A percentile compares a stretch with the other conserved stretches of the same genome.
Evolutionary conservation across 2,797 vertebrate species (phyloP).

Genomic region (Synaphobranchus kaupii): DNA sequence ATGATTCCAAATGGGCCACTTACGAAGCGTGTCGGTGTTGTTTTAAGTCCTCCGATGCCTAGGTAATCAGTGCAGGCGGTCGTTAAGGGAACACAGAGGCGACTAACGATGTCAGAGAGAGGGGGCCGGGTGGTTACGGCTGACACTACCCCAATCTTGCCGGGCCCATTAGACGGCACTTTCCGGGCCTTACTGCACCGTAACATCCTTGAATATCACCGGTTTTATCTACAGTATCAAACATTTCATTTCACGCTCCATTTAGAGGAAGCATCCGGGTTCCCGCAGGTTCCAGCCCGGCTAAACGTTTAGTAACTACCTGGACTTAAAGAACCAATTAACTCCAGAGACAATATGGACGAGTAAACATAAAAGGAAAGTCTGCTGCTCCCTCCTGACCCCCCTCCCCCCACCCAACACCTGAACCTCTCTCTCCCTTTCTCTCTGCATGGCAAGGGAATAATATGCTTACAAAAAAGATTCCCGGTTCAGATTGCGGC

Average conservation of each 20-base stretch:
- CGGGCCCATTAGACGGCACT: slow-evolving; percentile 99
- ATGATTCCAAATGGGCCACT: slow-evolving; percentile 99
- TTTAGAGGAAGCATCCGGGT: slow-evolving; percentile 99
- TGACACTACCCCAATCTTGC: slow-evolving; percentile 99
- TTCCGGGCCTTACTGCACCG: slow-evolving; percentile 99
- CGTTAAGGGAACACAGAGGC: slow-evolving; percentile 99
- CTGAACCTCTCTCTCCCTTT: background rate
- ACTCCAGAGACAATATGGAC: slow-evolving; percentile 99
- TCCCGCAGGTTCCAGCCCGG: slow-evolving; percentile 99
- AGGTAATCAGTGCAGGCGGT: slow-evolving; percentile 99
- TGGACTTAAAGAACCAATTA: slow-evolving; percentile 99
- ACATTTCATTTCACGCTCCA: slow-evolving; percentile 99
- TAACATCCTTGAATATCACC: slow-evolving; percentile 99
- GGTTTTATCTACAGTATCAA: slow-evolving; percentile 99
- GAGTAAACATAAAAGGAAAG: slow-evolving; percentile 99
- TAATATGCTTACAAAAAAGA: slow-evolving; percentile 4
- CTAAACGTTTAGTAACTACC: slow-evolving; percentile 99
- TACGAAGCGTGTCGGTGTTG: slow-evolving; percentile 99
- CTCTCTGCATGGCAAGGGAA: background rate
- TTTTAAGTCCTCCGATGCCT: slow-evolving; percentile 97
- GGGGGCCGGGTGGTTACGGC: slow-evolving; percentile 97
- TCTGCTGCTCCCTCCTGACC: slow-evolving; percentile 73
- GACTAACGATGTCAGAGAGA: slow-evolving; percentile 99
- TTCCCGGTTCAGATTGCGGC: background rate
- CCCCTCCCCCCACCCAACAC: background rate